A percentile compares a stretch with the other conserved stretches of the same genome.
Evolutionary conservation across 2,113 vertebrate genomes (phyloP).

Genomic region (Ailurus styani): DNA sequence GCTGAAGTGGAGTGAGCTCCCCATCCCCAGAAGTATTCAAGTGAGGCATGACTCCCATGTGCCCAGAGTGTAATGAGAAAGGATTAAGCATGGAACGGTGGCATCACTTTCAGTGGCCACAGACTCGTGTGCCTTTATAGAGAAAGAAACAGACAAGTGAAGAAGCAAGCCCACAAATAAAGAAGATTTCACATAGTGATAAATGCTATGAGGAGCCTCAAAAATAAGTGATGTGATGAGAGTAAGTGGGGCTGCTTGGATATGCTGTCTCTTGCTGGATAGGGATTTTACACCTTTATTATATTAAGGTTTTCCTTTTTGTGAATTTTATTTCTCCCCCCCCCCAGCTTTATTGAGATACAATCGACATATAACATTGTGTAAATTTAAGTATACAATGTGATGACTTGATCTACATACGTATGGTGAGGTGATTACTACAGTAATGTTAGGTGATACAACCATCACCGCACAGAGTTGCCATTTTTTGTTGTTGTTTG

Average conservation of each 20-base stretch:
- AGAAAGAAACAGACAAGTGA: background rate
- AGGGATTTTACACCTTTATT: too few species aligned
- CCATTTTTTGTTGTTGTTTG: too few species aligned
- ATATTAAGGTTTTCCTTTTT: background rate
- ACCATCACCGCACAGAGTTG: background rate
- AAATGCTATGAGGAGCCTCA: background rate
- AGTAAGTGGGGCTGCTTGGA: background rate
- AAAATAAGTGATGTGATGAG: fast-evolving
- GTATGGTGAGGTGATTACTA: background rate
- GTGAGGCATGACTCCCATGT: too few species aligned
- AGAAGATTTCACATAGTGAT: background rate
- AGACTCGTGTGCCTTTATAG: background rate
- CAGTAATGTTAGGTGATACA: too few species aligned
- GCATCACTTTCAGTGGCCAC: background rate
- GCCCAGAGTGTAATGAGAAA: background rate
- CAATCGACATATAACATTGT: too few species aligned
- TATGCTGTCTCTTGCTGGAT: background rate
- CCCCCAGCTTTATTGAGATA: background rate
- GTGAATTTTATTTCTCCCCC: background rate
- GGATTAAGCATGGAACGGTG: background rate
- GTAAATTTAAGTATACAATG: background rate
- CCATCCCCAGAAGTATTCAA: background rate
- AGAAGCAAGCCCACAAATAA: background rate
- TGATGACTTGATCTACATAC: background rate
- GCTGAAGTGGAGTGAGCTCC: background rate